These are phyloP conservation scores for Helicoverpa zea DNA, from an alignment of 1,140 invertebrate genomes.

Conservation along the genomic window DNA sequence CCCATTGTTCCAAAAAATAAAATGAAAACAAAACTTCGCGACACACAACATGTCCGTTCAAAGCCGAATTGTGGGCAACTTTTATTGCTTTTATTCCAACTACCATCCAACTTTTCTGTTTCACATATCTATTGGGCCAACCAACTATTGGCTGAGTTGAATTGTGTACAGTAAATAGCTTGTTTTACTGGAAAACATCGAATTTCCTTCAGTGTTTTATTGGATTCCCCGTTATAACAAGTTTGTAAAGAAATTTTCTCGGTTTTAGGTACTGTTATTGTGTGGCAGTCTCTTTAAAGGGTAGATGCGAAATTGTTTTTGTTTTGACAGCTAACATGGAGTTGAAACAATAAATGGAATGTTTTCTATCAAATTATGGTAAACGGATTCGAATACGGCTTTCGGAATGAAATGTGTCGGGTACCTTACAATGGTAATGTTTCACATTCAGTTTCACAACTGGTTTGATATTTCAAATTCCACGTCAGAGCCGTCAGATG, in stretches of 20 bases:
- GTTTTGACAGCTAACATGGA: slow-evolving; percentile 17
- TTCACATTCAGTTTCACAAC: too few species aligned
- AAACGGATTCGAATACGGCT: background rate
- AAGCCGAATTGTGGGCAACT: slow-evolving; percentile 70
- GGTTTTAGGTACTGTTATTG: slow-evolving; percentile 33
- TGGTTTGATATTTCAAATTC: too few species aligned
- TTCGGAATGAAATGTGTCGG: too few species aligned
- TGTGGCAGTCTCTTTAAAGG: slow-evolving; percentile 26
- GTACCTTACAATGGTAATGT: background rate
- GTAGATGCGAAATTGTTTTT: slow-evolving; percentile 27
- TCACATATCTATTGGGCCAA: slow-evolving; percentile 73
- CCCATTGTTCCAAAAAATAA: slow-evolving; percentile 53
- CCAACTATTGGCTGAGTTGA: slow-evolving; percentile 69
- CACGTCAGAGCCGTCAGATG: too few species aligned
- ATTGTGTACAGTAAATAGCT: slow-evolving; percentile 75
- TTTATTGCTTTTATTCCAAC: slow-evolving; percentile 75
- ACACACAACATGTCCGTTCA: slow-evolving; percentile 65
- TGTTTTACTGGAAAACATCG: slow-evolving; percentile 69
- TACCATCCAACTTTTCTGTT: slow-evolving; percentile 71
- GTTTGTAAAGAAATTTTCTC: slow-evolving; percentile 59
- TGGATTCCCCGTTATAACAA: slow-evolving; percentile 71
- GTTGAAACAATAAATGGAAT: slow-evolving; percentile 15
- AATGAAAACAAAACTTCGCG: slow-evolving; percentile 62
- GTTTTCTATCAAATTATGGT: slow-evolving; percentile 19
- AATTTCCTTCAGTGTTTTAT: slow-evolving; percentile 74